phyloP scores from a whole-genome alignment of 1,140 invertebrate species.

The Varroa destructor region DNA sequence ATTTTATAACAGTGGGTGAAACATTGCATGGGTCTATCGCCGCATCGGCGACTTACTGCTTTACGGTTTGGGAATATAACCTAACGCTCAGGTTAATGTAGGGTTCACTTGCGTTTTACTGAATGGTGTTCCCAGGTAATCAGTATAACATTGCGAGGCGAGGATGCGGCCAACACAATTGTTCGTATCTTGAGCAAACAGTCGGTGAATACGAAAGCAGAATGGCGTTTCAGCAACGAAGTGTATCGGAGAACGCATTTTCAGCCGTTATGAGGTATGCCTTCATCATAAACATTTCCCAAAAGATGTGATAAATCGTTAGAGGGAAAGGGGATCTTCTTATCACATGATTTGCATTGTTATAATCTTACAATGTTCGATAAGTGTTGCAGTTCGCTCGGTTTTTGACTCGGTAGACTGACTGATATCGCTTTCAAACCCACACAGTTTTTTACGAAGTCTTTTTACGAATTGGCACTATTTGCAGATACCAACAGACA shows the following conservation, averaged over 20 bases:
- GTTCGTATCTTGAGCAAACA: slow-evolving; percentile 24
- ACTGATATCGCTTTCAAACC: not conserved
- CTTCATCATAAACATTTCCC: not conserved
- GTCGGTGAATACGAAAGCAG: slow-evolving; percentile 5
- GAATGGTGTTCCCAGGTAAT: not conserved
- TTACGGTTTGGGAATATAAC: no score
- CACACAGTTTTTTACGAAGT: not conserved
- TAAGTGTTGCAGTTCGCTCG: no score
- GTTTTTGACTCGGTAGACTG: not conserved
- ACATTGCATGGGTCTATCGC: no score
- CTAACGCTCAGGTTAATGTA: no score
- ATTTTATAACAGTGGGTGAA: no score
- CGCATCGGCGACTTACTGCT: no score
- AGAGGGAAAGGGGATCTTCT: no score
- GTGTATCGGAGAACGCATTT: not conserved
- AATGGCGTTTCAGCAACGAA: not conserved
- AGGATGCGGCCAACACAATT: slow-evolving; percentile 18
- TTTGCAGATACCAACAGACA: not conserved
- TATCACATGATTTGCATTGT: no score
- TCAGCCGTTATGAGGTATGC: slow-evolving; percentile 1
- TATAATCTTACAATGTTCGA: no score
- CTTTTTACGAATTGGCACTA: not conserved
- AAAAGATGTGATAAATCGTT: no score
- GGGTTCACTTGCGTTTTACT: no score
- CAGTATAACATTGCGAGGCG: slow-evolving; percentile 18